phyloP scores from a whole-genome alignment of 2,113 vertebrate genomes.

The Pseudolaguvia tuberculata region DNA sequence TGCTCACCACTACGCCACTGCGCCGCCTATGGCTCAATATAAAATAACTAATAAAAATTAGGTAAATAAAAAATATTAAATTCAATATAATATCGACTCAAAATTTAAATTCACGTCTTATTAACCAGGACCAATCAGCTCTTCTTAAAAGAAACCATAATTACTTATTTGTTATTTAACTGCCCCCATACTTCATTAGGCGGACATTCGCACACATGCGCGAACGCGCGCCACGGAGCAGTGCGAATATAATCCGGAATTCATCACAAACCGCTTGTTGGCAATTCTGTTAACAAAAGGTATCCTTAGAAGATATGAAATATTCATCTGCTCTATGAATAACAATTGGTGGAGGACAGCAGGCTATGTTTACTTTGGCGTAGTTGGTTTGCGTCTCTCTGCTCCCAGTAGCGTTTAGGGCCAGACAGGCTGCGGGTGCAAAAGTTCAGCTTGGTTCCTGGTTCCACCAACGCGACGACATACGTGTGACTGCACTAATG shows the following conservation, averaged over 20 bases:
- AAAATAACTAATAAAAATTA: no score
- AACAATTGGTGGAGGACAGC: slow-evolving; percentile 65
- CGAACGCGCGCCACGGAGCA: slow-evolving; percentile 8
- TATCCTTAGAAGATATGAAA: slow-evolving; percentile 59
- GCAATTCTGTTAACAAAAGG: slow-evolving; percentile 76
- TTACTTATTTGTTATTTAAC: no score
- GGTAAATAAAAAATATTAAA: no score
- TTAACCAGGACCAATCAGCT: no score
- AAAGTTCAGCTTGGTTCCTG: slow-evolving; percentile 27
- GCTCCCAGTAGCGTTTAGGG: slow-evolving; percentile 18
- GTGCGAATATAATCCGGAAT: slow-evolving; percentile 61
- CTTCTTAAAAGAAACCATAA: no score
- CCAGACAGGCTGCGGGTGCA: neutral
- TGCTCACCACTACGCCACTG: no score
- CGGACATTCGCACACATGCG: no score
- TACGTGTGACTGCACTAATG: slow-evolving; percentile 6
- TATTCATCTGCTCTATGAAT: slow-evolving; percentile 68
- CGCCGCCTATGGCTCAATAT: no score
- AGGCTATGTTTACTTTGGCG: slow-evolving; percentile 51
- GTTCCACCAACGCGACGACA: neutral
- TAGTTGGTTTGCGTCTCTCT: slow-evolving; percentile 32
- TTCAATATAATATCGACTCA: no score
- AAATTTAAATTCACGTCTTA: no score
- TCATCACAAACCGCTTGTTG: slow-evolving; percentile 68
- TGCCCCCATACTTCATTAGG: no score